Evolutionary conservation across 1,140 invertebrate genomes (phyloP).

Genomic region (Drosophila truncata): DNA sequence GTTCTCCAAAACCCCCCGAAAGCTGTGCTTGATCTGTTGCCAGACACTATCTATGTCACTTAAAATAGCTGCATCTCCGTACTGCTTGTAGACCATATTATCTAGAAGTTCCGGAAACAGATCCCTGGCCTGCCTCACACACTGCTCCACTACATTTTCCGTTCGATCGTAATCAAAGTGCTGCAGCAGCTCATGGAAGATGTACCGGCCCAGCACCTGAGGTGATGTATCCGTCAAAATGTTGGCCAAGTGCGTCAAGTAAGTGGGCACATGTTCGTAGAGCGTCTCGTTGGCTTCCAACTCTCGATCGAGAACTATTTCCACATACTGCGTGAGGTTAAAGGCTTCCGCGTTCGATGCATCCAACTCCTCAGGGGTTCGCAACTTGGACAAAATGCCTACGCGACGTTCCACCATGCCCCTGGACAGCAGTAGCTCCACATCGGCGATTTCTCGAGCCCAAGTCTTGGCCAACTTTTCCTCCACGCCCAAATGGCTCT

Average conservation of each 20-base stretch:
- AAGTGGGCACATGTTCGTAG: constrained; percentile 67
- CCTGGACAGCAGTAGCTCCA: constrained; percentile 48
- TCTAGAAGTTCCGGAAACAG: constrained; percentile 66
- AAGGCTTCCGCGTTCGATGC: constrained; percentile 21
- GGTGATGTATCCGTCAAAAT: constrained; percentile 33
- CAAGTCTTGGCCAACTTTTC: constrained; percentile 27
- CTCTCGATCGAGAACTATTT: constrained; percentile 49
- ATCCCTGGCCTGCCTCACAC: constrained; percentile 43
- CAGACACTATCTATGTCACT: constrained; percentile 62
- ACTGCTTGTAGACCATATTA: constrained; percentile 59
- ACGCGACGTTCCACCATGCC: constrained; percentile 48
- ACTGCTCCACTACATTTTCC: constrained; percentile 38
- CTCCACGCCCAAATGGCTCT: constrained; percentile 46
- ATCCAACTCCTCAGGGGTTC: constrained; percentile 39
- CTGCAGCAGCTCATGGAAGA: constrained; percentile 62
- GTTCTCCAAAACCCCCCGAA: constrained; percentile 38
- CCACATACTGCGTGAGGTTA: constrained; percentile 62
- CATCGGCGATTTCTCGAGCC: constrained; percentile 49
- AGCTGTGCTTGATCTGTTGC: constrained; percentile 62
- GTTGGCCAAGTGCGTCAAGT: constrained; percentile 43
- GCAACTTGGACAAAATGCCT: constrained; percentile 32
- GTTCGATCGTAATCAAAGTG: constrained; percentile 55
- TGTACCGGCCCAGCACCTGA: constrained; percentile 62
- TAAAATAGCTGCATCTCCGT: constrained; percentile 37
- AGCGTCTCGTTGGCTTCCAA: constrained; percentile 38